Evolutionary conservation across 2,888 invertebrate genomes (phyloP).

Genomic region (Teinopalpus imperialis): DNA sequence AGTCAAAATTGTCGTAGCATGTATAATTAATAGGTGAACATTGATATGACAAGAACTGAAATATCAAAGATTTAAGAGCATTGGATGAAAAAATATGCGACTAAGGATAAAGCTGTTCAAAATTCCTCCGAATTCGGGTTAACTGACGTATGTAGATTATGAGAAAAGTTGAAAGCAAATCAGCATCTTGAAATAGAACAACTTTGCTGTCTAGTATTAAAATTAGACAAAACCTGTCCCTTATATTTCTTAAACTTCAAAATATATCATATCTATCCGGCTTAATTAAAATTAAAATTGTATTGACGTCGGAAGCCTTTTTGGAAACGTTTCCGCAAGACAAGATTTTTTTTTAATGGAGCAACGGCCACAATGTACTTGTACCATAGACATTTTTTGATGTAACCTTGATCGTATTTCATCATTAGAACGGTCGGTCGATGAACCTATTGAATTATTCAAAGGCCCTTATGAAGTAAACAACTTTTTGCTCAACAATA

Average conservation of each 20-base stretch:
- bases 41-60: conserved; percentile 29
- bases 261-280: too few species aligned
- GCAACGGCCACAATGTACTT: conserved; percentile 49
- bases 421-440: conserved; percentile 59
- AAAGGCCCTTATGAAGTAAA: too few species aligned
- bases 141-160: neutral
- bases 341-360: conserved; percentile 41
- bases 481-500: too few species aligned
- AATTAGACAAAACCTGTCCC: neutral
- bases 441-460: conserved; percentile 54
- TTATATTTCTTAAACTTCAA: too few species aligned
- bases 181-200: neutral
- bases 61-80: conserved; percentile 29
- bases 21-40: conserved; percentile 32
- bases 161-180: neutral
- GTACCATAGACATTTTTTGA: too few species aligned
- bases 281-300: too few species aligned
- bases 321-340: conserved; percentile 40
- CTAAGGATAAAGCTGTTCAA: conserved; percentile 1
- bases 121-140: conserved; percentile 2
- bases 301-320: neutral
- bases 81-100: neutral
- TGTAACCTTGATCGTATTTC: conserved; percentile 67
- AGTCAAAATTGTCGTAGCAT: conserved; percentile 30
- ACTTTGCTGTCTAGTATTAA: neutral